These are phyloP conservation scores for Scomber scombrus DNA, from an alignment of 2,113 vertebrate genomes.

Conservation along the genomic window DNA sequence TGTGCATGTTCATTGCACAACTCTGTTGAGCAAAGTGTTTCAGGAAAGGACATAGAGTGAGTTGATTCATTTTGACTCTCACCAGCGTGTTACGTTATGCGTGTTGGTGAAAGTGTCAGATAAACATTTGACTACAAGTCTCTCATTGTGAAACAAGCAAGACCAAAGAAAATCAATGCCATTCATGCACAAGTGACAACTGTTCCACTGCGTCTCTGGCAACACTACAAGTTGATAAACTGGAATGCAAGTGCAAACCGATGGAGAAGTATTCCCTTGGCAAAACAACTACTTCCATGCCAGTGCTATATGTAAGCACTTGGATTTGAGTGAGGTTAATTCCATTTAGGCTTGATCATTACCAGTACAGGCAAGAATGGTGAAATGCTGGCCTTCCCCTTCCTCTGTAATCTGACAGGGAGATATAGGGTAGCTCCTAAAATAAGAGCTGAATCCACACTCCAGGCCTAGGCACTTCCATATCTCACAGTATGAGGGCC, in stretches of 20 bases:
- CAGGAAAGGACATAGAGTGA: neutral
- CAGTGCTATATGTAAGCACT: conserved; percentile 1
- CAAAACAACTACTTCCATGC: conserved; percentile 27
- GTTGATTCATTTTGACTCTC: conserved; percentile 16
- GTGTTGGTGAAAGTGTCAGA: conserved; percentile 13
- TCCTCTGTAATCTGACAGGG: conserved; percentile 65
- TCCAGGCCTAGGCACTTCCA: conserved; percentile 68
- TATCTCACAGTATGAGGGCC: conserved; percentile 71
- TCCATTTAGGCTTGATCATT: conserved; percentile 43
- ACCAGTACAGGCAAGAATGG: conserved; percentile 36
- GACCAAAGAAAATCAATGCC: conserved; percentile 30
- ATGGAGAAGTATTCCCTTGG: conserved; percentile 24
- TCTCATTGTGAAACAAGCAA: conserved; percentile 37
- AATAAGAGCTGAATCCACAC: conserved; percentile 81
- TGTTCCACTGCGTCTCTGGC: conserved; percentile 27
- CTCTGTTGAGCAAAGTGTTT: neutral
- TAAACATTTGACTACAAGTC: conserved; percentile 42
- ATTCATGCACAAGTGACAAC: conserved; percentile 46
- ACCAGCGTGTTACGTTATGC: conserved; percentile 2
- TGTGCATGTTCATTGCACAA: conserved; percentile 23
- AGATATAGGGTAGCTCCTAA: conserved; percentile 72
- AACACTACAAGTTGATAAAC: conserved; percentile 41
- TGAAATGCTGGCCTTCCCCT: conserved; percentile 47
- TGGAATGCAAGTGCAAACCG: conserved; percentile 24
- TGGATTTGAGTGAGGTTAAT: conserved; percentile 14